Evolutionary conservation across 2,888 invertebrate species (phyloP), one percentile per base, ranked within the genome.

Genomic region (Miltochrista miniata): DNA sequence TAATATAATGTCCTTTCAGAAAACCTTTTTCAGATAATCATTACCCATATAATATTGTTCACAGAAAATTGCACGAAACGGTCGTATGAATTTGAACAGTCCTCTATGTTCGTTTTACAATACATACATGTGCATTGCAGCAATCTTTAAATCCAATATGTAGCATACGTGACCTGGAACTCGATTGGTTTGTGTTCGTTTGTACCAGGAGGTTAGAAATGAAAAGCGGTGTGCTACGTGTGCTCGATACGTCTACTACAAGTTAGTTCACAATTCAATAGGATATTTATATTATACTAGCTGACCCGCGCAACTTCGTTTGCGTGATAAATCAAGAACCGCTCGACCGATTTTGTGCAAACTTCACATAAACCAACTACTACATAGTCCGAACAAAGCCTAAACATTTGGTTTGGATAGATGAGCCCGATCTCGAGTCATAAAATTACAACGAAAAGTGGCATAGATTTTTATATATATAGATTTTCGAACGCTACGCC

Each of bases 81-180:
- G 12, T 34, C 38, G 38, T 43, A 38, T 38, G 31, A 34, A 24
- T 38, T 38, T 24, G 29, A 48, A 43, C 13, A 38, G 44, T 15
- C 18, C 2, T 8, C 47, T 37, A 43, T 38, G 38, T 44, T 49
- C 29, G 30, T 24, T 18, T 39, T 11, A 45, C 39, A 31, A 46
- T 51, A 42, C 18, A n/a, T n/a, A n/a, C 24, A 41, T 37, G 45
- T 45, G 45, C 46, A 42, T 39, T 44, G 49, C 39, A 39, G 45
- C 51, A 41, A 51, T 46, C 51, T 51, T 51, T 51, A 46, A 51
- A 51, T 51, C 45, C 36, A 51, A 51, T 51, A 51, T 45, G 36
- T 44, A 14, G 34, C 11, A 30, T 13, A 42, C 45, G 48, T 49
- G 48, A 13, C 29, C 36, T 35, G 48, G 14, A 49, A 45, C 34